Base-by-base conservation (phyloP, 2,888 invertebrate genomes). In the Plusia festucae region DNA sequence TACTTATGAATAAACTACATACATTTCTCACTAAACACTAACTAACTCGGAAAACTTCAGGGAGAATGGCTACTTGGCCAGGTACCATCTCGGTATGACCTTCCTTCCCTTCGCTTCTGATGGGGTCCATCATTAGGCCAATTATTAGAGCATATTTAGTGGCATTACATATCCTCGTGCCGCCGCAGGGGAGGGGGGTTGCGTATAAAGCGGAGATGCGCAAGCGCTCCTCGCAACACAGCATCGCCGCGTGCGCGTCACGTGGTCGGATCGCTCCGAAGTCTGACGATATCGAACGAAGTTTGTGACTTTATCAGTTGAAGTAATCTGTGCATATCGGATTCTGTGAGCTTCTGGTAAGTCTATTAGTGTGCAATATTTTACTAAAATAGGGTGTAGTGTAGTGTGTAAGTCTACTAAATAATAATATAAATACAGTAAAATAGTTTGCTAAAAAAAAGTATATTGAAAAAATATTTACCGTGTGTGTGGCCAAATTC, bases 201-300 rank as follows among this genome's bases (percentile, higher is more conserved):
- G 73, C 84, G 85, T 91, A 92, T 92, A 92, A 86, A 92, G 86
- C 69, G 84, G 83, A 85, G 90, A 88, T 85, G 91, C 86, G 87
- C 84, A 18, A 11, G 62, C 79, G 79, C 73, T 73, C 64, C 61
- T 71, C 70, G 72, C 84, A 85, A 79, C 87, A 90, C 89, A 88
- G 85, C 86, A 73, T 65, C 70, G 69, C 58, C 77, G 79, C 82
- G 81, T 73, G 68, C 74, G 70, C 72, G 60, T 66, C 76, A 78
- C 79, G 79, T 70, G 79, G 46, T 40, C 63, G 67, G 64, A 44
- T 40, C 57, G 75, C 68, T 53, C 55, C 67, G 61, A 69, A 74
- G 52, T 66, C 66, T 34, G 44, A 60, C 73, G 57, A 62, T 8
- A 32, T 57, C 56, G 15, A 32, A 46, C 70, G 49, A 66, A 77